Evolutionary conservation across 2,797 vertebrate species (phyloP), one percentile per base, ranked within the genome.

Genomic region (Sus cebifrons): DNA sequence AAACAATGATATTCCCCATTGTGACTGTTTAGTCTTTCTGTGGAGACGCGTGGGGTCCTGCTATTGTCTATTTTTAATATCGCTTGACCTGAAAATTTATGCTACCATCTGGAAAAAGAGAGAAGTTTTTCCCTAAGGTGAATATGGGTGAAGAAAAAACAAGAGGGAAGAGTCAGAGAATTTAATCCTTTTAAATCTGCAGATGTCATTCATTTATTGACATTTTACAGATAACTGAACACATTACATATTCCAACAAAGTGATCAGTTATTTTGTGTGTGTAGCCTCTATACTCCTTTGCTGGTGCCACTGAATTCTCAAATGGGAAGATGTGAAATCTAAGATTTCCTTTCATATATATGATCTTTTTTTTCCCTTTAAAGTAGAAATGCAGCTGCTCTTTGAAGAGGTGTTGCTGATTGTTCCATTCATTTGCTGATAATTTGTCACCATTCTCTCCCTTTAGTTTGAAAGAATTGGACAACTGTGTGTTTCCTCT

Each of bases 1-100:
- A 99, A 99, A 99, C 99, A 99, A 98, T 98, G 98, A 98, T 99
- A 99, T 99, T 99, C 99, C 99, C 99, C 98, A 99, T 99, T 94
- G 99, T 98, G 98, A 99, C 99, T 99, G 99, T 99, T 99, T 99
- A 99, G 99, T 99, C 99, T 99, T 99, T 99, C 99, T 98, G 98
- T 97, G 98, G 98, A 99, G 98, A 98, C 97, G 98, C 98, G 89
- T 97, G 98, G 98, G 98, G 98, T 98, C 97, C 98, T 96, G 98
- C 98, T 99, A 99, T 99, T 99, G 99, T 99, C 99, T 99, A 99
- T 98, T 99, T 99, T 99, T 99, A 99, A 99, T 99, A 99, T 99
- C 99, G 99, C 98, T 99, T 99, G 99, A 99, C 99, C 99, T 98
- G 98, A 98, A 99, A 98, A 98, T 98, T 98, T 98, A 98, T 98